Conservation (phyloP, 2,113 vertebrate genomes). For the Limanda limanda region DNA sequence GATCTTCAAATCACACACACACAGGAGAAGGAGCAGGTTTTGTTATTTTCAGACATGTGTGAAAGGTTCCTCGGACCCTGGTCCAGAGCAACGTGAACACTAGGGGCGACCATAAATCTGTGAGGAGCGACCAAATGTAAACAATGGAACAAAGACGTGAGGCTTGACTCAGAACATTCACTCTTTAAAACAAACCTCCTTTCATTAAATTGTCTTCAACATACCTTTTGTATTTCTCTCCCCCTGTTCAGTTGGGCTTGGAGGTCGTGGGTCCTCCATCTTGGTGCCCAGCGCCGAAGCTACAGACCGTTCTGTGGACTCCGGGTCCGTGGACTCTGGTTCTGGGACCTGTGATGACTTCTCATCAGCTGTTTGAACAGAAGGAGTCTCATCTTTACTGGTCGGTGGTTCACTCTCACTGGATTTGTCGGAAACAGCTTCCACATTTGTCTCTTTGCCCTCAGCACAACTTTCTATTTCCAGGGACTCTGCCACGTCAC, state of each 20-base stretch:
- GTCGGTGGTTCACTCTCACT: neutral
- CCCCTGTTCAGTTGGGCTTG: neutral
- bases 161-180: too few species aligned
- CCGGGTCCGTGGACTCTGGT: neutral
- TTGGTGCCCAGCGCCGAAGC: neutral
- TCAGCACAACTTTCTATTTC: neutral
- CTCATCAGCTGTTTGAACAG: neutral
- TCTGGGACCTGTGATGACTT: neutral
- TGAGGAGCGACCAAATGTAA: too few species aligned
- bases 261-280: neutral
- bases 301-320: neutral
- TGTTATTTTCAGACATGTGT: too few species aligned
- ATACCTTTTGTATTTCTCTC: constrained; percentile 17
- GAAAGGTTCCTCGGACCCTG: too few species aligned
- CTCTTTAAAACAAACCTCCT: too few species aligned
- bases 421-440: neutral
- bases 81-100: too few species aligned
- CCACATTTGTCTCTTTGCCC: neutral
- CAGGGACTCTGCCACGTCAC: neutral
- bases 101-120: too few species aligned
- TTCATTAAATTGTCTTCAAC: neutral
- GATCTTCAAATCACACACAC: neutral
- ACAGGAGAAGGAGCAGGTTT: too few species aligned
- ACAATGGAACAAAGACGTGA: too few species aligned
- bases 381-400: neutral